These are phyloP conservation scores for Amiota minor DNA, from an alignment of 2,888 invertebrate species.

Conservation along the genomic window DNA sequence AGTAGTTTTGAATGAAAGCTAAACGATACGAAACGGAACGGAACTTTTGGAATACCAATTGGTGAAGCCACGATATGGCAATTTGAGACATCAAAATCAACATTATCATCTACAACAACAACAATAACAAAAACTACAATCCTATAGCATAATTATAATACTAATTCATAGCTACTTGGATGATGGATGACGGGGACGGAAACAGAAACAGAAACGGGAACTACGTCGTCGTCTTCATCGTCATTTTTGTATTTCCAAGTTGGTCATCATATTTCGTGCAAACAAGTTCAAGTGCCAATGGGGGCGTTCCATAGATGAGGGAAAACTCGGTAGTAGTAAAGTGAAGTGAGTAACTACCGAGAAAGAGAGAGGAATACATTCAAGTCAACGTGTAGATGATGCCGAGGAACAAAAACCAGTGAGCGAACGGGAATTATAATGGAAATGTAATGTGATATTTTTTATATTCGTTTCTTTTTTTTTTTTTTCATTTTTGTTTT, in stretches of 20 bases:
- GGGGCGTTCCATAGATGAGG: slow-evolving; percentile 15
- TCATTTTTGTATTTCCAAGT: slow-evolving; percentile 5
- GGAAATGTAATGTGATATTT: slow-evolving; percentile 29
- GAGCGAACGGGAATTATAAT: slow-evolving; percentile 17
- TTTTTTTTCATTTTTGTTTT: slow-evolving; percentile 1
- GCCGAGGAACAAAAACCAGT: slow-evolving; percentile 2
- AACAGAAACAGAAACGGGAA: slow-evolving; percentile 1
- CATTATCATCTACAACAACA: neutral
- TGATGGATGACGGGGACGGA: neutral
- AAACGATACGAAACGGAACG: no score
- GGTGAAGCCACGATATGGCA: no score
- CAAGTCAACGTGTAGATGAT: slow-evolving; percentile 22
- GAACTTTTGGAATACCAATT: no score
- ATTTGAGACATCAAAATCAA: neutral
- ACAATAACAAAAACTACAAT: neutral
- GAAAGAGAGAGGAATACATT: neutral
- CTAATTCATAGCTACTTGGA: neutral
- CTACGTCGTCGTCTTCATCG: neutral
- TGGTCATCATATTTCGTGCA: slow-evolving; percentile 21
- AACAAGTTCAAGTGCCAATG: slow-evolving; percentile 25
- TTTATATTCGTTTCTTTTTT: slow-evolving; percentile 12
- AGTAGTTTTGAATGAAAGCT: no score
- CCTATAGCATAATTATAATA: neutral
- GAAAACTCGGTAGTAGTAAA: neutral
- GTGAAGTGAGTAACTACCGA: no score